phyloP scores from a whole-genome alignment of 2,888 invertebrate species.

The Cataglyphis cursor region DNA sequence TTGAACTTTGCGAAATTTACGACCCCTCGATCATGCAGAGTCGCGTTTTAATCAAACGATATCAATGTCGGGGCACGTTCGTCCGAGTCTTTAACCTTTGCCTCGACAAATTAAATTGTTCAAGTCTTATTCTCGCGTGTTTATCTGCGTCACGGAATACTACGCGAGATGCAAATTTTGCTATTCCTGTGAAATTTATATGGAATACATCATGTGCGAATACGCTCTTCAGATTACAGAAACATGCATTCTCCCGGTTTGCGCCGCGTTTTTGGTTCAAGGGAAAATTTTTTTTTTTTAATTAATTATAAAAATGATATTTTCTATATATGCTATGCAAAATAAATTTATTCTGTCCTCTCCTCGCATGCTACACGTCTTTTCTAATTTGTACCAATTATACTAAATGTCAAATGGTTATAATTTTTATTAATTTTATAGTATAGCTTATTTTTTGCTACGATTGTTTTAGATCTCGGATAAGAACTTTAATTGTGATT shows the following conservation, averaged over 20 bases:
- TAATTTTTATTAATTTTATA: neutral
- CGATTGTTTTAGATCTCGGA: neutral
- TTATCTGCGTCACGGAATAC: conserved; percentile 14
- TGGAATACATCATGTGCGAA: neutral
- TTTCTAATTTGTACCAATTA: neutral
- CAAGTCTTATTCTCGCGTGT: conserved; percentile 7
- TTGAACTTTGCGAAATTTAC: conserved; percentile 40
- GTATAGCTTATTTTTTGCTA: neutral
- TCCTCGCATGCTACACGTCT: neutral
- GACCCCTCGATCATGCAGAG: neutral
- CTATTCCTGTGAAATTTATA: conserved; percentile 21
- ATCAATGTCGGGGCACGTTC: neutral
- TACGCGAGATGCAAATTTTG: neutral
- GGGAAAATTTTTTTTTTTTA: neutral
- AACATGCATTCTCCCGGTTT: neutral
- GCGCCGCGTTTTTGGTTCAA: neutral
- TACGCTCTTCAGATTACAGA: neutral
- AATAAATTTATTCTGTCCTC: neutral
- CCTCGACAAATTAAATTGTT: conserved; percentile 36
- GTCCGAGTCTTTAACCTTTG: conserved; percentile 32
- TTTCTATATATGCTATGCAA: neutral
- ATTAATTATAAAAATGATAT: neutral
- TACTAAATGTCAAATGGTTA: neutral
- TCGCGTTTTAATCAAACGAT: conserved; percentile 27
- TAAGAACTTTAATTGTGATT: neutral